Conservation (phyloP, 1,140 invertebrate species). For the Ctenoplectra terminalis region DNA sequence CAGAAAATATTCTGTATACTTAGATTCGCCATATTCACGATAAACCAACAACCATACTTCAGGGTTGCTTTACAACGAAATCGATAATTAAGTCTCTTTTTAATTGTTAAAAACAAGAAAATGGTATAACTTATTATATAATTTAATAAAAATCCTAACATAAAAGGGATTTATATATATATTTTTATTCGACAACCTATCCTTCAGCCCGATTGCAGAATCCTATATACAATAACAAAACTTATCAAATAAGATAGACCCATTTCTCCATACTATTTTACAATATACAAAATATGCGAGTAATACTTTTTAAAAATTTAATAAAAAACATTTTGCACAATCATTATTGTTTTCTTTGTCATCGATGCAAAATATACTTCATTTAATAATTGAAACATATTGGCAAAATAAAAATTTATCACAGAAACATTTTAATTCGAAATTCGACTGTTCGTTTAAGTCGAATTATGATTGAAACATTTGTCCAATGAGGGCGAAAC, state of each 20-base stretch:
- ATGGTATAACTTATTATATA: not conserved
- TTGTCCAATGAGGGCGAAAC: conserved; percentile 73
- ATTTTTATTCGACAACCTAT: not conserved
- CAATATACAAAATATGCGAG: not conserved
- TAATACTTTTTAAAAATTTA: not conserved
- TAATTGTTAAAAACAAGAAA: not conserved
- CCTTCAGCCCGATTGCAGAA: not conserved
- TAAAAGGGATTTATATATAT: not conserved
- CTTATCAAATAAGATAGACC: conserved; percentile 10
- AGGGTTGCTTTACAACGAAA: conserved; percentile 1
- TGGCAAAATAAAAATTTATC: conserved; percentile 38
- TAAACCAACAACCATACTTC: not conserved
- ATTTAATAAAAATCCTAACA: not conserved
- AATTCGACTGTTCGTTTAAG: not conserved
- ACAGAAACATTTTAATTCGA: conserved; percentile 44
- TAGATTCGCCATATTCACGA: not conserved
- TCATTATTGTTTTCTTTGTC: not conserved
- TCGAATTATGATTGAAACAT: conserved; percentile 69
- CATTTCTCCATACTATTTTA: not conserved
- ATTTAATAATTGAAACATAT: conserved; percentile 6
- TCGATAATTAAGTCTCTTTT: not conserved
- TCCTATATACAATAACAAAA: not conserved
- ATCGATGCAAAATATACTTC: conserved; percentile 6
- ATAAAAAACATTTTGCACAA: not conserved
- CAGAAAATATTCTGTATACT: not conserved